A percentile compares a stretch with the other conserved stretches of the same genome.
These are phyloP conservation scores for Calliphora vicina DNA, from an alignment of 1,140 invertebrate genomes.

Conservation along the genomic window DNA sequence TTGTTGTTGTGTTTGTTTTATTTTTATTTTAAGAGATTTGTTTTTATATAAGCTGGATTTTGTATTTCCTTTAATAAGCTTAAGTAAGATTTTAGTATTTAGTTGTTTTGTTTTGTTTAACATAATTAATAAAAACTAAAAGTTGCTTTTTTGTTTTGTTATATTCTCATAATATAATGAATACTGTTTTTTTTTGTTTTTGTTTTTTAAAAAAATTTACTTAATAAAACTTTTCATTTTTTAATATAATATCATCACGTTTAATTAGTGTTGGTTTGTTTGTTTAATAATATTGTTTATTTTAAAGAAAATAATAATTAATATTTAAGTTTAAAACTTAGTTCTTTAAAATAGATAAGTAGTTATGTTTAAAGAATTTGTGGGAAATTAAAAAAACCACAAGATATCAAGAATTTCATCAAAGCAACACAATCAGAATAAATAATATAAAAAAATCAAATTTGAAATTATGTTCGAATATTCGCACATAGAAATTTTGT, in stretches of 20 bases:
- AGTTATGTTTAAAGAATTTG: too few species aligned
- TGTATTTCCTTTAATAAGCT: background rate
- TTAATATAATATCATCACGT: background rate
- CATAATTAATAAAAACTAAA: conserved; percentile 7
- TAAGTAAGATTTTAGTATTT: background rate
- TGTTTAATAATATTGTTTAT: background rate
- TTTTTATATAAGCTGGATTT: background rate
- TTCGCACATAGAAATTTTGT: too few species aligned
- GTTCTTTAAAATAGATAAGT: too few species aligned
- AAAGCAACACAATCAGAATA: too few species aligned
- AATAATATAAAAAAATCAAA: too few species aligned
- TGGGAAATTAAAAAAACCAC: too few species aligned
- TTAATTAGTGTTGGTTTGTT: background rate
- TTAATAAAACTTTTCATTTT: background rate
- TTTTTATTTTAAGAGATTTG: background rate
- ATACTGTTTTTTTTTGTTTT: conserved; percentile 10
- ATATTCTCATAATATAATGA: conserved; percentile 17
- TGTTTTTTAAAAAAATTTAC: background rate
- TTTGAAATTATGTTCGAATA: background rate
- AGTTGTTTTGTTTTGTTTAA: background rate
- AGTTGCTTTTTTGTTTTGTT: background rate
- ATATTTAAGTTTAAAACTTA: too few species aligned
- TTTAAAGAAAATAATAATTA: too few species aligned
- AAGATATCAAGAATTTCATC: too few species aligned
- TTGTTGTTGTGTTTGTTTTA: background rate